Conservation (phyloP, 2,888 invertebrate species). For the Busseola fusca region DNA sequence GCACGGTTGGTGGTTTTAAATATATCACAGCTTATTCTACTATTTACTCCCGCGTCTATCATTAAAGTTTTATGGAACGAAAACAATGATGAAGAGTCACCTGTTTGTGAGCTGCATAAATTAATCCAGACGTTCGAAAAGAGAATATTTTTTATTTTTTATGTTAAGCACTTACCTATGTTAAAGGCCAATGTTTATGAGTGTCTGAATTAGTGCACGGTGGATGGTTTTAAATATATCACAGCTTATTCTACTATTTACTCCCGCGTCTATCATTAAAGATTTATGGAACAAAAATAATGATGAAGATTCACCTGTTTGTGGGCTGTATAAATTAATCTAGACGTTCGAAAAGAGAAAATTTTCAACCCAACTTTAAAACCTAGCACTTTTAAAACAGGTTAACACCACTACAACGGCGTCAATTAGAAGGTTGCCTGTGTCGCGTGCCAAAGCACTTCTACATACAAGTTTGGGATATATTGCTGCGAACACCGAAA, state of each 20-base stretch:
- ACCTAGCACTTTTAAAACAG: slow-evolving; percentile 78
- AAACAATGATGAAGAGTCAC: neutral
- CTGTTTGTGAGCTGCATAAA: neutral
- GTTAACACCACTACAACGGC: slow-evolving; percentile 94
- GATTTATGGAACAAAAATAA: neutral
- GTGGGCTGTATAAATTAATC: neutral
- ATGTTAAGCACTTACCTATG: no score
- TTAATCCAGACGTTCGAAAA: neutral
- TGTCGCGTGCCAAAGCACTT: slow-evolving; percentile 98
- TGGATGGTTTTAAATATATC: neutral
- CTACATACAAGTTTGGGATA: slow-evolving; percentile 98
- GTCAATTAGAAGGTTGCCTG: slow-evolving; percentile 98
- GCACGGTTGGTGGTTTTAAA: neutral
- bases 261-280: neutral
- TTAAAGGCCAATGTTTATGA: neutral
- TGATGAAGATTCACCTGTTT: neutral
- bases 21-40: neutral
- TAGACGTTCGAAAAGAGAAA: neutral
- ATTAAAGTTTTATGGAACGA: neutral
- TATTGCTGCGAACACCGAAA: slow-evolving; percentile 95
- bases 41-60: neutral
- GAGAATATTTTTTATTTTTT: neutral
- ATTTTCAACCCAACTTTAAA: neutral
- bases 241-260: neutral
- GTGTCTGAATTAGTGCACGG: neutral